Evolutionary conservation across 2,888 invertebrate species (phyloP), one percentile per base, ranked within the genome.

Genomic region (Dolomedes plantarius): DNA sequence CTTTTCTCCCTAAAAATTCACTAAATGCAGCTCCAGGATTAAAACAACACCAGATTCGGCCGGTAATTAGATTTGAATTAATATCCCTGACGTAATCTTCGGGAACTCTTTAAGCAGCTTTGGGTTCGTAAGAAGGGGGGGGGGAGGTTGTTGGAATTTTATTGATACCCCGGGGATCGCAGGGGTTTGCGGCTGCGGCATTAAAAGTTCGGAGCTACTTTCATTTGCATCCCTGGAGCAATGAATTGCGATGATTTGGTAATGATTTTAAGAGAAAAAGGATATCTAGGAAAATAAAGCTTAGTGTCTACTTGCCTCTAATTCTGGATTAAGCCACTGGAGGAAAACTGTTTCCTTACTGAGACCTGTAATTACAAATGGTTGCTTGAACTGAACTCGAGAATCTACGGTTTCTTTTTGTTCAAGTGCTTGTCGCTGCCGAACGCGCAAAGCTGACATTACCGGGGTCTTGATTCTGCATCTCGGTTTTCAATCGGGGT

Each of bases 11-110:
- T 27, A 68, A 80, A 73, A 81, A 81, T 56, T 19, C 28, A 28
- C 16, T n/a, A 41, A 74, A 64, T 11, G 36, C 41, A 29, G 23
- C 41, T 80, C 23, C 73, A 23, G 46, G 81, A 81, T 81, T 81
- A 81, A 74, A 81, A 80, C 80, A 80, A 81, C 81, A 81, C 28
- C 13, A 13, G 29, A 39, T n/a, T 16, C 13, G 64, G 41, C 46
- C 36, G 41, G 56, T 81, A 74, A 81, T 81, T 74, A 81, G 32
- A 62, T 81, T 81, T 32, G 56, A 69, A 11, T 80, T 28, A 36
- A 74, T 80, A 68, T 73, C 46, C 41, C 81, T 39, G 27, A 31
- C 67, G 31, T 19, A 36, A 1, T n/a, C 50, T 27, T 23, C 11
- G 31, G 56, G 16, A 65, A 13, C 65, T 19, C 56, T 81, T 36